phyloP scores from a whole-genome alignment of 2,888 invertebrate species.

The Hypercompe scribonia region DNA sequence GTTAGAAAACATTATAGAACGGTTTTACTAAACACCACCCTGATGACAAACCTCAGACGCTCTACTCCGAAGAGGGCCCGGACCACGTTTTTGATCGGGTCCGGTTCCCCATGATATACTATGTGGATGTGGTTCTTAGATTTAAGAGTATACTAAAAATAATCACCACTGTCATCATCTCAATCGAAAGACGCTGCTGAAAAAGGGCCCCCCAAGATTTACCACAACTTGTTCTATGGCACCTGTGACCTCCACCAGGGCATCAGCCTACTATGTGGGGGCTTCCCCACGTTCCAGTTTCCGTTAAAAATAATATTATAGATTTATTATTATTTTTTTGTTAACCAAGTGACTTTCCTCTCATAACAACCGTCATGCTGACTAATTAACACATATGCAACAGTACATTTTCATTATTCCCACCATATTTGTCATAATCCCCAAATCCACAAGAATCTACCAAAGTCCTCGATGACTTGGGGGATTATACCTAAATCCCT shows the following conservation, averaged over 20 bases:
- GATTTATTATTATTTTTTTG: background rate
- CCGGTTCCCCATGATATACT: no score
- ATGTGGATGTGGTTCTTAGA: no score
- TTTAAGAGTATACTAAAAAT: no score
- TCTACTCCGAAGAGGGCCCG: background rate
- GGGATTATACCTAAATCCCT: constrained; percentile 24
- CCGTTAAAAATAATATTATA: background rate
- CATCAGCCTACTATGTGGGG: no score
- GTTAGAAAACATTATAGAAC: no score
- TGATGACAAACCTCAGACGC: background rate
- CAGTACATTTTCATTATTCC: constrained; percentile 14
- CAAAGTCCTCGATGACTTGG: constrained; percentile 37
- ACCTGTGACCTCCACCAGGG: no score
- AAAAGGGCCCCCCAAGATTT: no score
- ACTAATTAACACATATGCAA: background rate
- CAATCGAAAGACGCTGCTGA: no score
- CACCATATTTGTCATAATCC: constrained; percentile 37
- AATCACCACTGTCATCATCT: no score
- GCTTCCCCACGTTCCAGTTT: background rate
- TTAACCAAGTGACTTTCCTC: background rate
- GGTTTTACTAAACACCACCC: background rate
- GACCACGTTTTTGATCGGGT: background rate
- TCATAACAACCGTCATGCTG: background rate
- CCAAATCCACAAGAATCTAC: constrained; percentile 34
- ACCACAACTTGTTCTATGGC: no score